phyloP scores from a whole-genome alignment of 2,888 invertebrate genomes.

The Cantharis rustica region DNA sequence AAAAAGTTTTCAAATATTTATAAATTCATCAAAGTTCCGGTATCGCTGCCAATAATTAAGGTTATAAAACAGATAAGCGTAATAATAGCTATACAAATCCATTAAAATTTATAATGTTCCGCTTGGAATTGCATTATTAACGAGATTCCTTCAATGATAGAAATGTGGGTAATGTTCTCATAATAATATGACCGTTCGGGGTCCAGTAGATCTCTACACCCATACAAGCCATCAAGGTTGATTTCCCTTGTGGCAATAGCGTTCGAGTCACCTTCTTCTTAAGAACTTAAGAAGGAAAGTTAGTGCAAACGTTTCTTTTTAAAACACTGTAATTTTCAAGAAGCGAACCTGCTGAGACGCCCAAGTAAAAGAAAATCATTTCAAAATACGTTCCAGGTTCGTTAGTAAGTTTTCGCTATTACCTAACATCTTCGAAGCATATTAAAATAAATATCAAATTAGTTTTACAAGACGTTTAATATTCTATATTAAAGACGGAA shows the following conservation, averaged over 20 bases:
- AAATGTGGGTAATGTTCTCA: conserved; percentile 42
- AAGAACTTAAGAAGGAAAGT: conserved; percentile 25
- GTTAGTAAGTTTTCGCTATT: background rate
- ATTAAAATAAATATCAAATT: background rate
- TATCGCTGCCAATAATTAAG: background rate
- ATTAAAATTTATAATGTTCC: background rate
- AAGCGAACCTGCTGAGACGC: background rate
- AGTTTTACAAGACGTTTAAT: background rate
- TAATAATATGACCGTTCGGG: conserved; percentile 41
- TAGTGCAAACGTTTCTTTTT: conserved; percentile 27
- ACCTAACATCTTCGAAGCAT: background rate
- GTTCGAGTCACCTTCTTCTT: conserved; percentile 26
- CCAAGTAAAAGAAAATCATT: conserved; percentile 17
- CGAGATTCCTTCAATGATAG: conserved; percentile 23
- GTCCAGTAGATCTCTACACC: conserved; percentile 43
- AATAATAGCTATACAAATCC: background rate
- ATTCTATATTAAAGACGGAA: background rate
- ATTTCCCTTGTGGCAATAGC: conserved; percentile 44
- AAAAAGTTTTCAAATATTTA: background rate
- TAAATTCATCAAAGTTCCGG: background rate
- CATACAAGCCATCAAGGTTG: conserved; percentile 42
- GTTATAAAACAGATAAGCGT: too few relatives aligned
- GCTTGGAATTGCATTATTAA: background rate
- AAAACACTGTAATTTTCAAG: conserved; percentile 27
- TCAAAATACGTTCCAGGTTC: conserved; percentile 5